Base-by-base conservation (phyloP, 2,888 invertebrate species). In the Tipula lateralis region DNA sequence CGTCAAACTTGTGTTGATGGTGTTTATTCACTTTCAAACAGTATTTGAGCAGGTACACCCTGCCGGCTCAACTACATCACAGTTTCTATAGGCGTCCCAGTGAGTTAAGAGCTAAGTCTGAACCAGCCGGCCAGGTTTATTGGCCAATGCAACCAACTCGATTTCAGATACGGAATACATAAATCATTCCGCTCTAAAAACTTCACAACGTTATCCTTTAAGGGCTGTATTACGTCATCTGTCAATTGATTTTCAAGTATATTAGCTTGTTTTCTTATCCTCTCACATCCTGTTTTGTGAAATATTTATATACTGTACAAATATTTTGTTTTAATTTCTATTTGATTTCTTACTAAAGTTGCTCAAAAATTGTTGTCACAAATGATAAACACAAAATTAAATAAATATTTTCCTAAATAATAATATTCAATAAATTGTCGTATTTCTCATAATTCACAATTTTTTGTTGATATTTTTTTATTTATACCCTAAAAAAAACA, bases 321-420 rank as follows among this genome's bases (percentile, higher is more conserved):
- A 66, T 12, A 66, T 66, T 66, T 24, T 66, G 19, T 24, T 66
- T 66, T 24, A 66, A 24, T 9, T 50, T 50, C 16, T 66, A 9
- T 66, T 66, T 24, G 66, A 9, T 66, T 66, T 66, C 24, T 66
- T 66, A 24, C 24, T 24, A 66, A 24, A 66, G 66, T 66, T 24
- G 24, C 66, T 66, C 66, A 66, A 66, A 66, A 44, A 24, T 24
- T 50, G 16, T 24, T 44, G 24, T 24, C 66, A 66, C 24, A 66
- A 24, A 66, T 66, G 24, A 66, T 66, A 66, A 24, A 66, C 66
- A 24, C 66, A 9, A 66, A 24, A 66, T 66, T 66, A 66, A 24
- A 66, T 66, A 66, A 66, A 66, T 66, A 66, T 66, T 66, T 66
- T 66, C 66, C 66, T 66, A 66, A 66, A 66, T 66, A 66, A 66